Base-by-base conservation (phyloP, 2,113 vertebrate species). In the Phasianus colchicus region DNA sequence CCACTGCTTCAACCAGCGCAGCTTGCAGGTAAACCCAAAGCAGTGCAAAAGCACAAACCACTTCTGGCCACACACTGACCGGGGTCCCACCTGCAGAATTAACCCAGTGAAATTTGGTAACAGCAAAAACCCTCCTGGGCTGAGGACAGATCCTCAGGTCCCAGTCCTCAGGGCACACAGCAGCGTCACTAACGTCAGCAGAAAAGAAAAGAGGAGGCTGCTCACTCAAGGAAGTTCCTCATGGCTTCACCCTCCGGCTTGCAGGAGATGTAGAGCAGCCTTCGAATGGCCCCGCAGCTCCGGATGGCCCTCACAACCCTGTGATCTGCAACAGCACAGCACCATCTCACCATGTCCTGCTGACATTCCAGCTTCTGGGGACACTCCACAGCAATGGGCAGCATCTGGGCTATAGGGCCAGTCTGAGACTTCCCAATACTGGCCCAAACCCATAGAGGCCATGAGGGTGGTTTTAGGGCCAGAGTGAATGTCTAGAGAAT, bases 231-330 rank as follows among this genome's bases (percentile, higher is more conserved):
- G 65, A 99, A 98, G 95, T 99, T 99, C 93, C 98, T 98, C 97
- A 98, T 98, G 29, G 98, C 98, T 96, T 99, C 98, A 11, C 98
- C 98, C 7, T 98, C 97, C 5, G 98, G 98, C 90, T 98, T 99
- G 95, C 98, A 99, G 81, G 98, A 99, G 90, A 99, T 95, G 66
- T 98, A 99, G 57, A 98, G 92, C 72, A 98, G 95, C 60, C 96
- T 98, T 63, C 36, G 95, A 89, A 99, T 98, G 43, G 93, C 50
- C 2, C 80, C 36, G 67, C 98, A 98, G 96, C 98, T 99, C 89
- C 97, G 86, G 83, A 99, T 96, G 42, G 98, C 98, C 91, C 75
- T 92, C 57, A 98, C 92, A n/a, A 99, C 98, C 74, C 92, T 96
- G 94, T 97, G 79, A 96, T 99, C 95, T 98, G 85, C 72, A 86